Conservation (phyloP, 2,888 invertebrate genomes). For the Poecilus cupreus region DNA sequence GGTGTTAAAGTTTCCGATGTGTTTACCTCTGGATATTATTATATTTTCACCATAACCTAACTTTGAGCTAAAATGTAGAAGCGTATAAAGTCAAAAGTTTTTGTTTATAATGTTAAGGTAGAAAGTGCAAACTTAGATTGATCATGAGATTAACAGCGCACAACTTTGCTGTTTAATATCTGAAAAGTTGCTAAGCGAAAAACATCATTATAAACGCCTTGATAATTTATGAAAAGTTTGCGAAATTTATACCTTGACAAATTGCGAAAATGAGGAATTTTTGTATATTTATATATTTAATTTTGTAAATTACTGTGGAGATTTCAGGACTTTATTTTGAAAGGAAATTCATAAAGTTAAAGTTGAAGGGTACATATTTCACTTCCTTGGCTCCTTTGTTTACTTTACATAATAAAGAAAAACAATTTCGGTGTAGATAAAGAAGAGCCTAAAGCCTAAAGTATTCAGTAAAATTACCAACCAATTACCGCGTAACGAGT, state of each 20-base stretch:
- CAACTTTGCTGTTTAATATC: conserved; percentile 55
- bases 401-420: conserved; percentile 42
- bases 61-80: conserved; percentile 50
- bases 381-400: conserved; percentile 22
- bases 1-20: conserved; percentile 57
- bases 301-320: neutral
- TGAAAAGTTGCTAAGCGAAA: conserved; percentile 30
- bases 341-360: conserved; percentile 34
- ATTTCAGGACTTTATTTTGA: conserved; percentile 4
- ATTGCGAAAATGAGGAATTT: no score
- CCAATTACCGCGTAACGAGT: conserved; percentile 28
- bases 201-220: conserved; percentile 44
- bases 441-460: conserved; percentile 24
- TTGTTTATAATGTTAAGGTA: conserved; percentile 58
- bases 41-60: conserved; percentile 56
- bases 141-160: conserved; percentile 54
- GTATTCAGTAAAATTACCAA: conserved; percentile 41
- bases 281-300: conserved; percentile 11
- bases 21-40: conserved; percentile 58
- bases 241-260: conserved; percentile 11
- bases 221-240: conserved; percentile 12
- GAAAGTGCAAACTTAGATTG: conserved; percentile 55
- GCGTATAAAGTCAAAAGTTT: conserved; percentile 53
- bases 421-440: conserved; percentile 24
- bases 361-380: conserved; percentile 44